phyloP scores from a whole-genome alignment of 2,888 invertebrate species.

The Hydraecia micacea region DNA sequence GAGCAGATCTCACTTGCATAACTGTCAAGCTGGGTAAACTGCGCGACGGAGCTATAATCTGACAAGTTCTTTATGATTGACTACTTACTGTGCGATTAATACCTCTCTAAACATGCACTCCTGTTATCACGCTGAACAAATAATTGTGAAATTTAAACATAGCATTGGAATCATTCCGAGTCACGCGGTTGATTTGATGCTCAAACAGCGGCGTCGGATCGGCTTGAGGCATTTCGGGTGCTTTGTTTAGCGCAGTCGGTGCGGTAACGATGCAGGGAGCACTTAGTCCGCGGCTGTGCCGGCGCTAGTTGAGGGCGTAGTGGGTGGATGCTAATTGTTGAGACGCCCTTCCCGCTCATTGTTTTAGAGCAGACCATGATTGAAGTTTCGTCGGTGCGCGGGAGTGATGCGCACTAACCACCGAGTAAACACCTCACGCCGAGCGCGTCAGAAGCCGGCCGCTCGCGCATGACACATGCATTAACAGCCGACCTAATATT shows the following conservation, averaged over 20 bases:
- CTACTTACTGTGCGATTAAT: constrained; percentile 83
- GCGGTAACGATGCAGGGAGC: constrained; percentile 80
- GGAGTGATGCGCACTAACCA: constrained; percentile 87
- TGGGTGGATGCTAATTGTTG: constrained; percentile 89
- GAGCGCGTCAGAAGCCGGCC: constrained; percentile 77
- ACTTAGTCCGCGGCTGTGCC: constrained; percentile 81
- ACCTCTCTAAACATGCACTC: constrained; percentile 80
- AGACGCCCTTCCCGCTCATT: constrained; percentile 89
- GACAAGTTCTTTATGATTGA: constrained; percentile 86
- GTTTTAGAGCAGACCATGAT: constrained; percentile 90
- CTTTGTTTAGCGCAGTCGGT: constrained; percentile 78
- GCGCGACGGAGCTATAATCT: constrained; percentile 83
- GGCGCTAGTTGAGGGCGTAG: constrained; percentile 84
- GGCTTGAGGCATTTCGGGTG: constrained; percentile 67
- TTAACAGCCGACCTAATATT: constrained; percentile 90
- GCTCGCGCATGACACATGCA: constrained; percentile 89
- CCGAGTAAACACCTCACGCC: constrained; percentile 81
- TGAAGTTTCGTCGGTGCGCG: constrained; percentile 87
- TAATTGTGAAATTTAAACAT: constrained; percentile 81
- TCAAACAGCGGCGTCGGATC: constrained; percentile 70
- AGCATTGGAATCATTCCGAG: constrained; percentile 77
- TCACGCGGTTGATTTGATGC: constrained; percentile 74
- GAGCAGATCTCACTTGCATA: constrained; percentile 88
- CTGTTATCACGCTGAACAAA: constrained; percentile 79
- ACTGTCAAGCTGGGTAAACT: constrained; percentile 86